phyloP scores from a whole-genome alignment of 2,113 vertebrate species.

The Centrocercus urophasianus region DNA sequence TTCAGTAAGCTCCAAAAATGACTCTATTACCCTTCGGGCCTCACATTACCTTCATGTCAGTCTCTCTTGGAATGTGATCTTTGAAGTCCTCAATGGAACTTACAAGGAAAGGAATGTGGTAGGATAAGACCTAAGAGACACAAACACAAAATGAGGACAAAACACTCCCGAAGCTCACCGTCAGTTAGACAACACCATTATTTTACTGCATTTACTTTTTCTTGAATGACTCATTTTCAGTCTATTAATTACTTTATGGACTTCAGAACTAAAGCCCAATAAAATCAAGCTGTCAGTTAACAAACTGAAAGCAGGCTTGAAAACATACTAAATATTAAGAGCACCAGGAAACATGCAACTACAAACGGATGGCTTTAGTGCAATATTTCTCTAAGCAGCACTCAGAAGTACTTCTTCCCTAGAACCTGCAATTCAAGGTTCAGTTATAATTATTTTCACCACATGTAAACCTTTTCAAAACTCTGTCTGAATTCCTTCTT shows the following conservation, averaged over 20 bases:
- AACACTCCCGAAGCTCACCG: not conserved
- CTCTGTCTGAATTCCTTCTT: not conserved
- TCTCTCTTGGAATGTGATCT: slow-evolving; percentile 99
- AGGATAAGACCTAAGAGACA: slow-evolving; percentile 91
- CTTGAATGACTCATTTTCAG: not conserved
- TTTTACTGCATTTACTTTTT: not conserved
- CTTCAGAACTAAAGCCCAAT: not conserved
- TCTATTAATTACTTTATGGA: not conserved
- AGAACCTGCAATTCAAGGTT: not conserved
- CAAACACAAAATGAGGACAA: not conserved
- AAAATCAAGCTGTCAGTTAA: not conserved
- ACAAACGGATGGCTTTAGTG: not conserved
- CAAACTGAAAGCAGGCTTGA: slow-evolving; percentile 14
- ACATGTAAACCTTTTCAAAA: not conserved
- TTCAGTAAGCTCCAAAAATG: not conserved
- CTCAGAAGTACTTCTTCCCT: not conserved
- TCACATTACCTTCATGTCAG: slow-evolving; percentile 95
- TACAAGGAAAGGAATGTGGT: slow-evolving; percentile 99
- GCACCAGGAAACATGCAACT: not conserved
- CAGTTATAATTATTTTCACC: not conserved
- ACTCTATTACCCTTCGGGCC: not conserved
- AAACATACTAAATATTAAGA: not conserved
- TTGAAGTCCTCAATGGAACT: slow-evolving; percentile 99
- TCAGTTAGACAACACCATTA: not conserved
- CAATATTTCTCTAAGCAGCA: not conserved